A percentile compares a stretch with the other conserved stretches of the same genome.
phyloP scores from a whole-genome alignment of 2,888 invertebrate species.

The Drosophila tripunctata region DNA sequence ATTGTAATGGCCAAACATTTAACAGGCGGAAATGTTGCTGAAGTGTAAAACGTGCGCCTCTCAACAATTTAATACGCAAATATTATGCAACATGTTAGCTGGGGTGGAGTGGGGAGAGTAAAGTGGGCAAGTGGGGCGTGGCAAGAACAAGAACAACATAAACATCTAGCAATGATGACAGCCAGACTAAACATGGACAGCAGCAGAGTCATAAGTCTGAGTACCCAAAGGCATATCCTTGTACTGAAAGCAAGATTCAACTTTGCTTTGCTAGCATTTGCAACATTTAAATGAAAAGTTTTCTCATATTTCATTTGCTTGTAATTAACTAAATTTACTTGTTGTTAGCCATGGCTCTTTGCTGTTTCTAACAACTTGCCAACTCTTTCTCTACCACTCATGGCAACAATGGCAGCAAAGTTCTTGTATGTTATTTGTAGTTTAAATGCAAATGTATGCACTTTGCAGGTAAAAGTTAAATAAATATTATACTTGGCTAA shows the following conservation, averaged over 20 bases:
- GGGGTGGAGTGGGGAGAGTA: too few relatives aligned
- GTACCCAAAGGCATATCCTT: slow-evolving; percentile 14
- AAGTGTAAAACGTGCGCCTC: slow-evolving; percentile 68
- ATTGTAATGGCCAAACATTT: slow-evolving; percentile 68
- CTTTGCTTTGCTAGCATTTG: slow-evolving; percentile 48
- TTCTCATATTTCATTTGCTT: slow-evolving; percentile 69
- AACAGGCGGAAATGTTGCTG: slow-evolving; percentile 67
- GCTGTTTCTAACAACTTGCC: slow-evolving; percentile 1
- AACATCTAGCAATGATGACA: slow-evolving; percentile 32
- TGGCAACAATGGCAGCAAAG: background rate
- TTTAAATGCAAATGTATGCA: slow-evolving; percentile 3
- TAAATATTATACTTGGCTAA: background rate
- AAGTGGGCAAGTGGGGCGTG: background rate
- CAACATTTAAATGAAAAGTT: slow-evolving; percentile 67
- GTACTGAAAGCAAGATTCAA: slow-evolving; percentile 16
- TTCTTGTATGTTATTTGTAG: too few relatives aligned
- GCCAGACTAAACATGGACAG: slow-evolving; percentile 24
- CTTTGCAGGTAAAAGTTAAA: background rate
- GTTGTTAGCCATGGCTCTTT: slow-evolving; percentile 18
- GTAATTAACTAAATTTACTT: slow-evolving; percentile 72
- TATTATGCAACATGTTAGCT: slow-evolving; percentile 55
- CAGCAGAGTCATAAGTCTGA: slow-evolving; percentile 5
- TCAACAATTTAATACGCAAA: slow-evolving; percentile 54
- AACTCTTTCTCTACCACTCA: background rate
- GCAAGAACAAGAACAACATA: slow-evolving; percentile 1